Evolutionary conservation across 1,140 invertebrate species (phyloP).

Genomic region (Zaprionus inermis): DNA sequence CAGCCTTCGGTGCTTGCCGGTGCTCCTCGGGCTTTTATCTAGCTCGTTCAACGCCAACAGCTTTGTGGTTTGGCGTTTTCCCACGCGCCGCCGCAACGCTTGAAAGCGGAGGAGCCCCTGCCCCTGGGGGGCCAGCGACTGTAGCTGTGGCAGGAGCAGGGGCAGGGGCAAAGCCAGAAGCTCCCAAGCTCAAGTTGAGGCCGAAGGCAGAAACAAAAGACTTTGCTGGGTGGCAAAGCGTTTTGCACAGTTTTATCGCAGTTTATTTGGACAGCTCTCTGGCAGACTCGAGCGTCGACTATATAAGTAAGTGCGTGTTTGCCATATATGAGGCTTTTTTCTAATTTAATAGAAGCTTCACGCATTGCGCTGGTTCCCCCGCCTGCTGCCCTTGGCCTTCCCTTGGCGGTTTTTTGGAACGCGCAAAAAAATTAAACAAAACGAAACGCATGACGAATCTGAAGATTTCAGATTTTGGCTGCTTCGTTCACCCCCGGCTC

Average conservation of each 20-base stretch:
- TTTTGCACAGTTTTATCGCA: conserved; percentile 65
- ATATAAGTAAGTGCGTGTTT: conserved; percentile 15
- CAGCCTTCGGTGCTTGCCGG: conserved; percentile 3
- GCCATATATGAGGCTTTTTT: conserved; percentile 19
- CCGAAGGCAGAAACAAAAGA: conserved; percentile 37
- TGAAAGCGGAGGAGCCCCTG: conserved; percentile 18
- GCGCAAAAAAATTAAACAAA: background rate
- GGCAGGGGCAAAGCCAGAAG: background rate
- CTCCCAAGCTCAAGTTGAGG: conserved; percentile 1
- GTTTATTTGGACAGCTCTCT: conserved; percentile 55
- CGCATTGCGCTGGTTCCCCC: conserved; percentile 36
- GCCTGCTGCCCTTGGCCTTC: background rate
- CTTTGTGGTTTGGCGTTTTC: conserved; percentile 68
- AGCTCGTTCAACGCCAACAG: conserved; percentile 60
- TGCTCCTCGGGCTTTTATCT: conserved; percentile 46
- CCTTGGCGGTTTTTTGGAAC: background rate
- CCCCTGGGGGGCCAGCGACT: background rate
- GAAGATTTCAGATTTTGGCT: conserved; percentile 5
- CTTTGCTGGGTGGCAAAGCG: conserved; percentile 39
- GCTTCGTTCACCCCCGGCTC: background rate
- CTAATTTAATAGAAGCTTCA: conserved; percentile 61
- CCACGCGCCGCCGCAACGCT: conserved; percentile 47
- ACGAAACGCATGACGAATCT: conserved; percentile 37
- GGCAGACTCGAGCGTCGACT: conserved; percentile 6
- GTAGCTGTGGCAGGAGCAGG: background rate